These are phyloP conservation scores for Bos taurus DNA, from an alignment of 2,113 vertebrate species.

Conservation along the genomic window ARS-UCD2.0 NC_037330.1:62980501-62981000, in stretches of 20 bases:
- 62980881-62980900: not conserved
- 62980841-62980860: not conserved
- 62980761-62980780: not conserved
- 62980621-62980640: not conserved
- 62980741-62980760: not conserved
- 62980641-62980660: not conserved
- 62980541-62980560: not conserved
- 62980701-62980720: not conserved
- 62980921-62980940: not conserved
- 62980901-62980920: not conserved
- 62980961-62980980: slow-evolving; percentile 37
- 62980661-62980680: not conserved
- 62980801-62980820: not conserved
- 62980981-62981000: slow-evolving; percentile 20
- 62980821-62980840: not conserved
- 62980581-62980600: not conserved
- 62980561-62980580: not conserved
- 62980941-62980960: slow-evolving; percentile 38
- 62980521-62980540: not conserved
- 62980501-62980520: not conserved
- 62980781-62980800: not conserved
- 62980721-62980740: not conserved
- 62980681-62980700: no score
- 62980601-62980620: not conserved
- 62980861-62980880: not conserved